These are phyloP conservation scores for Shargacucullia verbasci DNA, from an alignment of 2,888 invertebrate genomes.

Conservation along the genomic window DNA sequence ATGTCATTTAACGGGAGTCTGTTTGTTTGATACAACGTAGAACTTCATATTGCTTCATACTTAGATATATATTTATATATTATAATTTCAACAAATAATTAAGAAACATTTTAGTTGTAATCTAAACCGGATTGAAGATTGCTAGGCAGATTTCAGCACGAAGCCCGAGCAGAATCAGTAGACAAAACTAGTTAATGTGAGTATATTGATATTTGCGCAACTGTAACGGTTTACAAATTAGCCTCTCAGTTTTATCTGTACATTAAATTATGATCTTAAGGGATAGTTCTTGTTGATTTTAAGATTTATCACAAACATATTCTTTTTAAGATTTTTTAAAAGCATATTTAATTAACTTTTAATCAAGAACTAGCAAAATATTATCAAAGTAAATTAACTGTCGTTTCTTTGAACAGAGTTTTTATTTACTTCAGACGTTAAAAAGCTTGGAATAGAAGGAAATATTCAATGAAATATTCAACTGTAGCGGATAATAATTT, in stretches of 20 bases:
- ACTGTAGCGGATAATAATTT: too few species aligned
- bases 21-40: slow-evolving; percentile 31
- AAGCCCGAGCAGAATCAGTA: slow-evolving; percentile 38
- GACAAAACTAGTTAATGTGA: slow-evolving; percentile 48
- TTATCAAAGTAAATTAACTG: too few species aligned
- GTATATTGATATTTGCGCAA: slow-evolving; percentile 71
- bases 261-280: slow-evolving; percentile 74
- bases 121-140: slow-evolving; percentile 1
- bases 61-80: too few species aligned
- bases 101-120: slow-evolving; percentile 3
- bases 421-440: too few species aligned
- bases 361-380: too few species aligned
- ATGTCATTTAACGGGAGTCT: slow-evolving; percentile 50
- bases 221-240: slow-evolving; percentile 75
- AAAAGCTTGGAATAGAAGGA: too few species aligned
- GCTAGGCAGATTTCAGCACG: slow-evolving; percentile 6
- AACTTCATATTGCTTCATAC: not conserved
- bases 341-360: too few species aligned
- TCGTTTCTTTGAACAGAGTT: too few species aligned
- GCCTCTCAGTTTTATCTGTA: slow-evolving; percentile 74
- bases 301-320: not conserved
- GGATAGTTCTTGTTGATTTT: slow-evolving; percentile 51
- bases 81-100: not conserved
- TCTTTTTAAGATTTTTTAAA: too few species aligned
- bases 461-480: too few species aligned